Evolutionary conservation across 2,888 invertebrate species (phyloP).

Genomic region (Lycophotia porphyrea): DNA sequence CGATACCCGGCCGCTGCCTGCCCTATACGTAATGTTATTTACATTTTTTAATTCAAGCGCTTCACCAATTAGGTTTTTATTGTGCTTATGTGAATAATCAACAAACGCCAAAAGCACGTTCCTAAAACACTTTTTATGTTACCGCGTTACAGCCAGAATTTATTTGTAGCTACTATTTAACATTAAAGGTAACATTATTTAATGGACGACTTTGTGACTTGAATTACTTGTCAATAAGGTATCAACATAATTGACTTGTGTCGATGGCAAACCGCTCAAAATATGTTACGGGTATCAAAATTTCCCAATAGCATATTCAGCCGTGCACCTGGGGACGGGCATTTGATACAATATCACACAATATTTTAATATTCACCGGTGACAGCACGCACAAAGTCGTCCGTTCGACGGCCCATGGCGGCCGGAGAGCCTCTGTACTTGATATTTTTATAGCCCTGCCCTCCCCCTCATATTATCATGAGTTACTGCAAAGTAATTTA

Average conservation of each 20-base stretch:
- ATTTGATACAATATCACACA: conserved; percentile 72
- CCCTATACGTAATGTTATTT: conserved; percentile 63
- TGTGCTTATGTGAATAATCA: conserved; percentile 61
- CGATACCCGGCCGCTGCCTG: conserved; percentile 57
- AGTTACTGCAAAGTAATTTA: conserved; percentile 86
- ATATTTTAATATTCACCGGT: conserved; percentile 81
- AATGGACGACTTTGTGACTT: conserved; percentile 13
- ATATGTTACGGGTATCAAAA: conserved; percentile 59
- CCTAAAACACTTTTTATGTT: conserved; percentile 59
- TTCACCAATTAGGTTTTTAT: conserved; percentile 64
- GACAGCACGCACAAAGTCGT: conserved; percentile 72
- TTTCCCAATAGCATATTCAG: conserved; percentile 65
- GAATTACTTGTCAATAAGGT: conserved; percentile 54
- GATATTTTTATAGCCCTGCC: conserved; percentile 87
- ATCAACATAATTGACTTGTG: conserved; percentile 44
- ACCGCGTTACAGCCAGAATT: conserved; percentile 28
- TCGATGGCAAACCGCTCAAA: conserved; percentile 32
- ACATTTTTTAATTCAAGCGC: conserved; percentile 67
- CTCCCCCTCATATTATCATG: conserved; percentile 79
- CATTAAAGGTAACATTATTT: conserved; percentile 24
- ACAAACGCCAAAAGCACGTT: conserved; percentile 54
- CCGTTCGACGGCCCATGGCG: conserved; percentile 67
- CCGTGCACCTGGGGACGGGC: conserved; percentile 71
- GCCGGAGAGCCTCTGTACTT: conserved; percentile 78
- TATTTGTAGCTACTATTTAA: conserved; percentile 32